Conservation (phyloP, 2,888 invertebrate genomes). For the Pyrocoelia pectoralis region DNA sequence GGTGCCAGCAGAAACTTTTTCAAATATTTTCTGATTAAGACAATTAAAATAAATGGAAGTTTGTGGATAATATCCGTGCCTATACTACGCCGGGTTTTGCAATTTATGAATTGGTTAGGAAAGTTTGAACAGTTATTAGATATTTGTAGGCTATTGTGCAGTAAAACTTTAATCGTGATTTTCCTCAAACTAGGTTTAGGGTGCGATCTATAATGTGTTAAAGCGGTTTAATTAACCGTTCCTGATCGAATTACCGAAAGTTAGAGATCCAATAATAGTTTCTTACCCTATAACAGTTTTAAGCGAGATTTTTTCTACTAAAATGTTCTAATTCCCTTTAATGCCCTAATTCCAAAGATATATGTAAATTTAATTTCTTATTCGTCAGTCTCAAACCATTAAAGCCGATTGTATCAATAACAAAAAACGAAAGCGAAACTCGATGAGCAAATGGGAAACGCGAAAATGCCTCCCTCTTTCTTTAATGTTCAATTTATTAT, state of each 20-base stretch:
- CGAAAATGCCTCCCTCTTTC: no score
- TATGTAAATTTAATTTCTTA: no score
- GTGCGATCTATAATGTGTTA: background rate
- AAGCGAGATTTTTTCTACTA: background rate
- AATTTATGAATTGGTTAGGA: background rate
- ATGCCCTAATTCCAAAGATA: no score
- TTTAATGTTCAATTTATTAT: no score
- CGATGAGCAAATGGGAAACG: no score
- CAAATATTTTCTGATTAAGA: background rate
- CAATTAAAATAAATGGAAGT: background rate
- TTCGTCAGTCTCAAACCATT: no score
- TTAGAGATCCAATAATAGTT: slow-evolving; percentile 1
- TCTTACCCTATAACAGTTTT: background rate
- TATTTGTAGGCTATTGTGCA: background rate
- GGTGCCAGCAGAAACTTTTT: background rate
- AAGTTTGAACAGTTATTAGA: background rate
- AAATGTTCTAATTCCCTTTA: no score
- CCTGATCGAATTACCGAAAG: background rate
- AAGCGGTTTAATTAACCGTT: slow-evolving; percentile 1
- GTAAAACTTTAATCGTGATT: background rate
- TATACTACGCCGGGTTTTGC: background rate
- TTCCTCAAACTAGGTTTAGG: background rate
- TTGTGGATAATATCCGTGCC: background rate
- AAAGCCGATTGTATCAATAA: no score
- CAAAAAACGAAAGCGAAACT: no score